Conservation (phyloP, 2,888 invertebrate species). For the Smittia aterrima region DNA sequence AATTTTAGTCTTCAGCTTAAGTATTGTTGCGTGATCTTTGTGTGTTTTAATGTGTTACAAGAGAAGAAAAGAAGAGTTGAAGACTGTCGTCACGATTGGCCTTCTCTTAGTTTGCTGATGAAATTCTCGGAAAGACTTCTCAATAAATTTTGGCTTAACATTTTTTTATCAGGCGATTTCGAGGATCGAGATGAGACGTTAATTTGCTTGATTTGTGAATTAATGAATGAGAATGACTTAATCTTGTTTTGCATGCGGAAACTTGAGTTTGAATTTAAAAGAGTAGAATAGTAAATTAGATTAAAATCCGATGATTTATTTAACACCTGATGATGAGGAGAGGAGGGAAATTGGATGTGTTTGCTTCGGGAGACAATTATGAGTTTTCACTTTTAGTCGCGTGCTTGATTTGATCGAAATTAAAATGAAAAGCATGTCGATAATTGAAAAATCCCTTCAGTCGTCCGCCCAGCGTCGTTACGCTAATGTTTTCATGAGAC, state of each 20-base stretch:
- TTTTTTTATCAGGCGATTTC: background rate
- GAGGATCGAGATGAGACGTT: background rate
- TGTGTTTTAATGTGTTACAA: constrained; percentile 19
- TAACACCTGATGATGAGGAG: no score
- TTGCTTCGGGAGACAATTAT: no score
- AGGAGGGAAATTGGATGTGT: no score
- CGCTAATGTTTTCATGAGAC: no score
- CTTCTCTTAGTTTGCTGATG: background rate
- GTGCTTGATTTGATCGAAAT: no score
- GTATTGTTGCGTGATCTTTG: background rate
- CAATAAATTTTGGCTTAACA: background rate
- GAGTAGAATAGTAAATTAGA: no score
- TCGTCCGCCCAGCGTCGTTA: no score
- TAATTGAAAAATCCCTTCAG: no score
- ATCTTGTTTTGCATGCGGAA: constrained; percentile 24
- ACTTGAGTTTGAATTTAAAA: background rate
- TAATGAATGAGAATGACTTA: constrained; percentile 33
- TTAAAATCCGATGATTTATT: no score
- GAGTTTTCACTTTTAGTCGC: no score
- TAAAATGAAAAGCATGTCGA: no score
- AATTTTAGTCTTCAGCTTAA: constrained; percentile 28
- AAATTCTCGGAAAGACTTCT: background rate
- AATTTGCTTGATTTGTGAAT: constrained; percentile 10
- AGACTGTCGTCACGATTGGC: background rate
- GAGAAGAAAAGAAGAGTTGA: background rate